Conservation (phyloP, 2,888 invertebrate species). For the Hirtodrosophila histrioides region DNA sequence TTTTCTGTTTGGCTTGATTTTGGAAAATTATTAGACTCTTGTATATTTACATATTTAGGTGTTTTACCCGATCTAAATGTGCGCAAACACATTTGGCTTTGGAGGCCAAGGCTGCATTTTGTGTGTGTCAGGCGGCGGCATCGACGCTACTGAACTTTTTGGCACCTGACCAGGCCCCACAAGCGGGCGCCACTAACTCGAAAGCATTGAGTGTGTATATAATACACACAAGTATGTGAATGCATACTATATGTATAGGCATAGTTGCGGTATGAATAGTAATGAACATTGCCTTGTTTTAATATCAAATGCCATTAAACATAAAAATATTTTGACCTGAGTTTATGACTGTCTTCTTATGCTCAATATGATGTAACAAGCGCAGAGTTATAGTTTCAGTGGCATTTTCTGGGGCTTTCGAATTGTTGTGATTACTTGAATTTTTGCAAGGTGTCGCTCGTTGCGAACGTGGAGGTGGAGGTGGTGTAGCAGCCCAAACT, state of each 20-base stretch:
- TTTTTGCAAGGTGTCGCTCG: slow-evolving; percentile 63
- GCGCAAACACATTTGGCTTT: slow-evolving; percentile 46
- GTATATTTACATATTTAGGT: slow-evolving; percentile 1
- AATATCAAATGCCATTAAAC: slow-evolving; percentile 25
- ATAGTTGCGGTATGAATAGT: slow-evolving; percentile 34
- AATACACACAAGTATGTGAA: no score
- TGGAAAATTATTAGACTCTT: background rate
- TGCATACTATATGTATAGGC: slow-evolving; percentile 2
- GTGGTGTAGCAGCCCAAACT: slow-evolving; percentile 39
- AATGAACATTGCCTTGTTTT: slow-evolving; percentile 32
- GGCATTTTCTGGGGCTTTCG: slow-evolving; percentile 20
- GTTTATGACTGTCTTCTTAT: slow-evolving; percentile 15
- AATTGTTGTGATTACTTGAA: slow-evolving; percentile 8
- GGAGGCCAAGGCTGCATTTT: slow-evolving; percentile 68
- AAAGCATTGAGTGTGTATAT: background rate
- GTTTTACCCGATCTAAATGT: slow-evolving; percentile 18
- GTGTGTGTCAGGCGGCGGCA: slow-evolving; percentile 33
- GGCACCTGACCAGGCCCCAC: slow-evolving; percentile 60
- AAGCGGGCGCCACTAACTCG: slow-evolving; percentile 47
- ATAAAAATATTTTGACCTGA: slow-evolving; percentile 24
- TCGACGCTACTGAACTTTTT: slow-evolving; percentile 55
- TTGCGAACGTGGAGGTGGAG: slow-evolving; percentile 64
- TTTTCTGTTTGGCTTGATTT: background rate
- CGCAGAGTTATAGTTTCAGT: slow-evolving; percentile 28
- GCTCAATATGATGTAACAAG: slow-evolving; percentile 32